Percentiles rank a stretch among this genome's conserved stretches.
These are phyloP conservation scores for Lophius americanus DNA, from an alignment of 2,797 vertebrate species.

Conservation along the genomic window DNA sequence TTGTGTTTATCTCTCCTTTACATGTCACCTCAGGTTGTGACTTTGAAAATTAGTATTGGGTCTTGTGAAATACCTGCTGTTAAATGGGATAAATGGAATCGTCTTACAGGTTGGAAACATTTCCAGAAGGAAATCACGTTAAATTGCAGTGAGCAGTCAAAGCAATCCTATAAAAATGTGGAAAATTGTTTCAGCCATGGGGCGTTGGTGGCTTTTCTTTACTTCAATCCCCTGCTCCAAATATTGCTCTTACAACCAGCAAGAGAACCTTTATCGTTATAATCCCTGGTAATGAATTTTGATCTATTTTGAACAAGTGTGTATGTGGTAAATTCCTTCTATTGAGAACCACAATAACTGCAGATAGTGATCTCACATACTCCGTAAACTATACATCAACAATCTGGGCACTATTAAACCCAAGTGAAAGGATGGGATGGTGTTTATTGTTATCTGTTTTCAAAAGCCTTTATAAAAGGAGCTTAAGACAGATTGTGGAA, in stretches of 20 bases:
- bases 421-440: slow-evolving; percentile 78
- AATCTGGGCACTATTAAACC: slow-evolving; percentile 85
- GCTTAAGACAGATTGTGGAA: slow-evolving; percentile 91
- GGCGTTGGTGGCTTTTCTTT: slow-evolving; percentile 26
- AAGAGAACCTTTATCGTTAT: slow-evolving; percentile 86
- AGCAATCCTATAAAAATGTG: slow-evolving; percentile 12
- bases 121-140: slow-evolving; percentile 1
- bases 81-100: not conserved
- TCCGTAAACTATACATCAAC: slow-evolving; percentile 83
- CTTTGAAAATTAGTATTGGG: not conserved
- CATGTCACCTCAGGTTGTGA: not conserved
- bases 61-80: not conserved
- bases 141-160: slow-evolving; percentile 1
- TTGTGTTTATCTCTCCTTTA: not conserved
- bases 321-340: slow-evolving; percentile 76
- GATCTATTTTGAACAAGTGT: slow-evolving; percentile 81
- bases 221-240: slow-evolving; percentile 69
- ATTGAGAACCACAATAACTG: slow-evolving; percentile 79
- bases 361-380: slow-evolving; percentile 81
- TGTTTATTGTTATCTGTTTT: slow-evolving; percentile 88
- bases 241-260: slow-evolving; percentile 81
- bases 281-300: slow-evolving; percentile 91
- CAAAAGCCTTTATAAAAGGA: slow-evolving; percentile 87
- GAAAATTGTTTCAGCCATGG: slow-evolving; percentile 1
- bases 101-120: not conserved